Conservation (phyloP, 2,888 invertebrate species). For the Plagiodera versicolora region DNA sequence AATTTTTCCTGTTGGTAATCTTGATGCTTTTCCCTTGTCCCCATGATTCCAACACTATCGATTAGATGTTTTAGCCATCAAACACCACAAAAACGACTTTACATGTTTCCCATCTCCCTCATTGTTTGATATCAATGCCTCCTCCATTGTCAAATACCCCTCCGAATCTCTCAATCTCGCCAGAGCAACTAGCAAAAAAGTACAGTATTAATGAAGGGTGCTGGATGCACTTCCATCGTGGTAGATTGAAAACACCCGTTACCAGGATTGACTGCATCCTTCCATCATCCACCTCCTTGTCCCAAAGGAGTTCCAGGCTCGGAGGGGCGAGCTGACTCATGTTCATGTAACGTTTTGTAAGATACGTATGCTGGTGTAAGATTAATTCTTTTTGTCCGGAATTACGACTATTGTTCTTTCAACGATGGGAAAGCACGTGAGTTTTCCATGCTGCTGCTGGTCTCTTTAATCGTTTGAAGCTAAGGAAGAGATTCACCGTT, state of each 20-base stretch:
- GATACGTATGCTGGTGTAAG: conserved; percentile 24
- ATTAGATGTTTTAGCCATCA: too few species aligned
- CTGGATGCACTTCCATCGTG: conserved; percentile 44
- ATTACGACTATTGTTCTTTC: conserved; percentile 14
- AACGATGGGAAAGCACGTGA: not conserved
- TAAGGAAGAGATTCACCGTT: not conserved
- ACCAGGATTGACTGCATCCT: conserved; percentile 53
- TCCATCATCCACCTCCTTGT: conserved; percentile 52
- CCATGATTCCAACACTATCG: too few species aligned
- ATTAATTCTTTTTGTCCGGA: conserved; percentile 28
- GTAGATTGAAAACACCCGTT: conserved; percentile 55
- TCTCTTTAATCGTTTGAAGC: too few species aligned
- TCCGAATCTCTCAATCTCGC: not conserved
- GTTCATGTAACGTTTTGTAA: conserved; percentile 29
- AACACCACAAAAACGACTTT: not conserved
- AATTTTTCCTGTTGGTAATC: too few species aligned
- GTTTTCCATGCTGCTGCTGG: not conserved
- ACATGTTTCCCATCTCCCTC: not conserved
- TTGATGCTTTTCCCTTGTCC: too few species aligned
- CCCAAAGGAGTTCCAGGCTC: conserved; percentile 49
- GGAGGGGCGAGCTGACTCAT: conserved; percentile 30
- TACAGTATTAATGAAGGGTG: conserved; percentile 46
- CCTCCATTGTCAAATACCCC: not conserved
- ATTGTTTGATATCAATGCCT: too few species aligned
- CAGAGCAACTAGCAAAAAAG: conserved; percentile 22